phyloP scores from a whole-genome alignment of 2,888 invertebrate genomes.

The Papilio gigon region DNA sequence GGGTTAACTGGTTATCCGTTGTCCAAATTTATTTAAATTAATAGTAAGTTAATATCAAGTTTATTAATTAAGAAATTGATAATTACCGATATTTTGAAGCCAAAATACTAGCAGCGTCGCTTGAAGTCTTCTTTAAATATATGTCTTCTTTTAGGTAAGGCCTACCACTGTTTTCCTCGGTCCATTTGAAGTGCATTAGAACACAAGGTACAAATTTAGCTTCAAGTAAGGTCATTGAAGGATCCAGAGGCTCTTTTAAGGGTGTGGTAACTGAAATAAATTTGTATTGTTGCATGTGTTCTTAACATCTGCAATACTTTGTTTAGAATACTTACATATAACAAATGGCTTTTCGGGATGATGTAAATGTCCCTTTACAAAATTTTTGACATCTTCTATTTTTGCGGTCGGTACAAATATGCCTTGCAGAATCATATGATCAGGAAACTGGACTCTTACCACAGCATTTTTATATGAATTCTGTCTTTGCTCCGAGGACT shows the following conservation, averaged over 20 bases:
- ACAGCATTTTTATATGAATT: conserved; percentile 89
- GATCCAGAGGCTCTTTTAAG: conserved; percentile 87
- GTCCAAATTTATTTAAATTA: too few relatives aligned
- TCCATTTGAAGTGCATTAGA: conserved; percentile 87
- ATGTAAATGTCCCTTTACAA: conserved; percentile 87
- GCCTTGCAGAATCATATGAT: conserved; percentile 92
- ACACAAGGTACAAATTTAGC: conserved; percentile 90
- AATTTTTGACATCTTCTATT: conserved; percentile 86
- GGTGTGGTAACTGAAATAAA: conserved; percentile 88
- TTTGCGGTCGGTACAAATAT: conserved; percentile 90
- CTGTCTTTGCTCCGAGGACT: conserved; percentile 74
- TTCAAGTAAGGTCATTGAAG: conserved; percentile 85
- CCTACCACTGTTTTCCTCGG: conserved; percentile 60
- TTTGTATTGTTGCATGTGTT: conserved; percentile 5
- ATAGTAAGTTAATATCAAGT: too few relatives aligned
- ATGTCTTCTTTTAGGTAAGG: conserved; percentile 83
- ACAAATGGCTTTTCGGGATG: conserved; percentile 86
- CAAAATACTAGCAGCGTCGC: conserved; percentile 85
- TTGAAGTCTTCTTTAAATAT: conserved; percentile 84
- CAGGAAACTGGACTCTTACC: conserved; percentile 93
- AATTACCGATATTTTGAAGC: conserved; percentile 86
- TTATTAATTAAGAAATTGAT: not conserved
- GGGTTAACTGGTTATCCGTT: too few relatives aligned
- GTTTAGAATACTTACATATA: conserved; percentile 86
- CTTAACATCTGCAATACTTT: not conserved